A percentile compares a stretch with the other conserved stretches of the same genome.
These are phyloP conservation scores for Halisarca cf. caerulea DNA, from an alignment of 37 sponge, comb jelly and placozoan genomes.

Conservation along the genomic window DNA sequence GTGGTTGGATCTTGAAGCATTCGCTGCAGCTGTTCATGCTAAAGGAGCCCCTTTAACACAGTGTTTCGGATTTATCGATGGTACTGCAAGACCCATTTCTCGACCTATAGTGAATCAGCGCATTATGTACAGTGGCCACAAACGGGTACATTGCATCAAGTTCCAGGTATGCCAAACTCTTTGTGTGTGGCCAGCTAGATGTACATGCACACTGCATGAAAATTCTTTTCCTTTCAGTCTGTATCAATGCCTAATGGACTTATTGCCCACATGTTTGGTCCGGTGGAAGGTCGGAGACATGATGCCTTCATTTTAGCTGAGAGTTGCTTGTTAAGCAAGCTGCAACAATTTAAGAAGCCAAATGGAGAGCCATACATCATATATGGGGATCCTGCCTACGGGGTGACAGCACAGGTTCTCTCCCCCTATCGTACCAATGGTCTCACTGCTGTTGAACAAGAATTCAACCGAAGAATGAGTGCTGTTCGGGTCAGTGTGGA, in stretches of 20 bases:
- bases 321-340: neutral
- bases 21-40: neutral
- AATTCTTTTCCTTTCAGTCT: neutral
- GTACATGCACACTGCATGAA: neutral
- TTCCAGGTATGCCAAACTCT: neutral
- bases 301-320: neutral
- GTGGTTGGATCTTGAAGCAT: neutral
- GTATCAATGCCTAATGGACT: neutral
- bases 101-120: neutral
- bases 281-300: neutral
- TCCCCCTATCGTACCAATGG: neutral
- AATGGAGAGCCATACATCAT: neutral
- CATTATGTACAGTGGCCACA: conserved; percentile 4
- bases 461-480: too few species aligned
- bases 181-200: neutral
- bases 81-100: neutral
- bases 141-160: neutral
- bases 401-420: neutral
- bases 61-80: neutral
- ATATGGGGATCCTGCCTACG: neutral
- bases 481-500: too few species aligned
- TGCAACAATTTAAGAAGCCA: neutral
- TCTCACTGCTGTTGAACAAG: neutral
- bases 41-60: neutral
- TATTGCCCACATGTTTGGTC: neutral